phyloP scores from a whole-genome alignment of 2,797 vertebrate genomes.

The Clangula hyemalis region DNA sequence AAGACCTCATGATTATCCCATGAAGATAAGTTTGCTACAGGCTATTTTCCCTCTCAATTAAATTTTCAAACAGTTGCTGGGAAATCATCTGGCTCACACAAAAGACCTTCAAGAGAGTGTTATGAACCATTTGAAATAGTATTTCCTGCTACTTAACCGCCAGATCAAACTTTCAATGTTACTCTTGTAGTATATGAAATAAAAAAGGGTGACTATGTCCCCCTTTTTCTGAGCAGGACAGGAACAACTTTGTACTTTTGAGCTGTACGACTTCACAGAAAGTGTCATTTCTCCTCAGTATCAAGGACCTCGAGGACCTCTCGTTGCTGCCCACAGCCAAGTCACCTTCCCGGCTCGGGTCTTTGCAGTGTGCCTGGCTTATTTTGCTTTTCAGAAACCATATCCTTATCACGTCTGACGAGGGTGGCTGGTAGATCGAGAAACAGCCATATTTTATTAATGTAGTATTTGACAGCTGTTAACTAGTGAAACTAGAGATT shows the following conservation, averaged over 20 bases:
- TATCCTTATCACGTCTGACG: neutral
- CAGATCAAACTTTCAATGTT: neutral
- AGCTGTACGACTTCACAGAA: neutral
- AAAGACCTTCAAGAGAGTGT: neutral
- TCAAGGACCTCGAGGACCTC: neutral
- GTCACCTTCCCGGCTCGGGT: accelerated
- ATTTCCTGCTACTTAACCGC: neutral
- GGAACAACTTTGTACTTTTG: neutral
- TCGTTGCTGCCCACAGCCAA: accelerated
- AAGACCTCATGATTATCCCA: neutral
- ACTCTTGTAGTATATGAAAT: neutral
- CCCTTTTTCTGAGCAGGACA: neutral
- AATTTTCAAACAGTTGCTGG: neutral
- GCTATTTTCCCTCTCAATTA: neutral
- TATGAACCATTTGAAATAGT: neutral
- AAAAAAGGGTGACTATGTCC: neutral
- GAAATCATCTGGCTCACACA: slow-evolving; percentile 22
- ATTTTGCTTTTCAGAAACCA: neutral
- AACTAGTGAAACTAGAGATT: slow-evolving; percentile 72
- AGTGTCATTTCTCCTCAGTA: too few relatives aligned
- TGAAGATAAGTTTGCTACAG: neutral
- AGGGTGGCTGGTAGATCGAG: neutral
- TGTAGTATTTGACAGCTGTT: slow-evolving; percentile 73
- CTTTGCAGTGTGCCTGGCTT: neutral
- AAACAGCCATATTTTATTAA: slow-evolving; percentile 71